Conservation (phyloP, 2,888 invertebrate species). For the Lamellibrachia satsuma region DNA sequence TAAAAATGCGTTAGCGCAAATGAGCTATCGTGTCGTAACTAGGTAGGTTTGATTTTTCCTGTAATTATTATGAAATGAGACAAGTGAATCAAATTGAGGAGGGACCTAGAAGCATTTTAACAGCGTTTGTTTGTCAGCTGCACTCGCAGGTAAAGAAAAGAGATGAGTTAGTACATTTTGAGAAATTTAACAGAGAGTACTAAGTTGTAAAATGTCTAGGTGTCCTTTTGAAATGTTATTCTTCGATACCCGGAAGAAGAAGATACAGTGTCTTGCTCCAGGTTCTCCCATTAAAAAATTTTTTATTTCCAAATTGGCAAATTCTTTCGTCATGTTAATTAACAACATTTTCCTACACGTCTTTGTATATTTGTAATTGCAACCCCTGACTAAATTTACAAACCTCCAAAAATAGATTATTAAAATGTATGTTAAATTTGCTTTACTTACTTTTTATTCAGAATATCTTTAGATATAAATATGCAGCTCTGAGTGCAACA, state of each 20-base stretch:
- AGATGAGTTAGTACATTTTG: not conserved
- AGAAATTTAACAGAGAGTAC: not conserved
- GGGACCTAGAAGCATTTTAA: not conserved
- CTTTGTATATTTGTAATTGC: too few species aligned
- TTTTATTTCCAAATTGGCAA: not conserved
- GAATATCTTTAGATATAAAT: not conserved
- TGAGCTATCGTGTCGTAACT: too few species aligned
- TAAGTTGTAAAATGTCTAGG: not conserved
- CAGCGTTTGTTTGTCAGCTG: not conserved
- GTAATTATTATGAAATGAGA: too few species aligned
- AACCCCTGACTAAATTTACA: too few species aligned
- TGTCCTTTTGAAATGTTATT: not conserved
- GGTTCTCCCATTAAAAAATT: not conserved
- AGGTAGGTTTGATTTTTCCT: too few species aligned
- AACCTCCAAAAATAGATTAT: too few species aligned
- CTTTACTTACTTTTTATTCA: not conserved
- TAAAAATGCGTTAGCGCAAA: too few species aligned
- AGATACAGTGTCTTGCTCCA: not conserved
- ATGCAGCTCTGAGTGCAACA: not conserved
- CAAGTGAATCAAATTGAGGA: too few species aligned
- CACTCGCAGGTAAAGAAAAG: not conserved
- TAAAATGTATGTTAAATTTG: too few species aligned
- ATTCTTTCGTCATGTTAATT: not conserved
- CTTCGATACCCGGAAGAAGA: too few species aligned
- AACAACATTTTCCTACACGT: too few species aligned